These are phyloP conservation scores for Grus americana DNA, from an alignment of 2,113 vertebrate species.

Conservation along the genomic window DNA sequence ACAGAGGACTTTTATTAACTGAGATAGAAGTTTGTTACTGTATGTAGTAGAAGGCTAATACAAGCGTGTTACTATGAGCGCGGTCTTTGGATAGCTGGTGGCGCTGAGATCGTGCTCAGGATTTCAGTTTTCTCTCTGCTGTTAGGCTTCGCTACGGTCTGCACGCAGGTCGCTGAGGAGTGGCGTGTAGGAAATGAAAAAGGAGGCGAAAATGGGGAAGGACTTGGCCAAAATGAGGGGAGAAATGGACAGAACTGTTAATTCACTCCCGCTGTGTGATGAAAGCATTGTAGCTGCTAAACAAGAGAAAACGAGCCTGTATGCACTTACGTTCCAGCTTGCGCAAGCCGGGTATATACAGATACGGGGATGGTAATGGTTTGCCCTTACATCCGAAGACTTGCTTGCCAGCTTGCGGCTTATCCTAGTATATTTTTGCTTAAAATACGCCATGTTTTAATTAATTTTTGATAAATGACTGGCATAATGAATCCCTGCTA, in stretches of 20 bases:
- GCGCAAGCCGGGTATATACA: background rate
- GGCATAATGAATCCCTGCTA: background rate
- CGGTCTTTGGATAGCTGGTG: background rate
- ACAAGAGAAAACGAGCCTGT: background rate
- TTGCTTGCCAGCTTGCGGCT: background rate
- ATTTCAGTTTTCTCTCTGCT: background rate
- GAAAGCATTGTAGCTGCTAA: background rate
- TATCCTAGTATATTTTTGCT: background rate
- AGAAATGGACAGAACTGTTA: background rate
- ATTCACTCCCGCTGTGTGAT: background rate
- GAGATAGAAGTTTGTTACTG: background rate
- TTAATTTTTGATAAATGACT: background rate
- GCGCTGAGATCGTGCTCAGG: rapidly evolving
- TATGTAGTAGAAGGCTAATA: background rate
- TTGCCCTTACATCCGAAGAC: background rate
- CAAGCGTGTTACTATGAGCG: background rate
- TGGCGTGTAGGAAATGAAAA: background rate
- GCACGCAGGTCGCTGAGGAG: background rate
- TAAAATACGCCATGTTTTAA: background rate
- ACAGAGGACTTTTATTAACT: background rate
- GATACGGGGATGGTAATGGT: background rate
- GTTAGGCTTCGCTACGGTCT: background rate
- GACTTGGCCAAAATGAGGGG: background rate
- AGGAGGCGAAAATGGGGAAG: background rate
- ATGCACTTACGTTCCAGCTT: background rate